phyloP scores from a whole-genome alignment of 2,888 invertebrate genomes.

The Noctua pronuba region DNA sequence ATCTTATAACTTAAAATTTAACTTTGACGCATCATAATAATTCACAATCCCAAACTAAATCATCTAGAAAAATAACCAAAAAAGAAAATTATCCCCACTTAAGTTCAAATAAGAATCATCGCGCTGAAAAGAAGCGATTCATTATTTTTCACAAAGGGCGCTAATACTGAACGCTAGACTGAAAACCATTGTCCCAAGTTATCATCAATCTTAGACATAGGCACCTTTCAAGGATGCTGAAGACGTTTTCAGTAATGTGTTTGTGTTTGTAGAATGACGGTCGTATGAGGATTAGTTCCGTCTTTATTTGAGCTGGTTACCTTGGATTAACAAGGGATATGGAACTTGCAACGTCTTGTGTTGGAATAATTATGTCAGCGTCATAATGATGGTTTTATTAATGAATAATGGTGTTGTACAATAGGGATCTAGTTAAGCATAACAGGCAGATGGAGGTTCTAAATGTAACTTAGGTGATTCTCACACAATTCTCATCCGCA shows the following conservation, averaged over 20 bases:
- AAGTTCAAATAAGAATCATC: conserved; percentile 15
- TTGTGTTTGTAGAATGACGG: conserved; percentile 3
- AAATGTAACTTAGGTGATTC: background rate
- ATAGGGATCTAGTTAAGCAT: too few relatives aligned
- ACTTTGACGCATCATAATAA: background rate
- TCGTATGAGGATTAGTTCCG: conserved; percentile 18
- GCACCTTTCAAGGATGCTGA: conserved; percentile 31
- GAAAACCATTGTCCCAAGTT: conserved; percentile 15
- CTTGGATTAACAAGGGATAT: background rate
- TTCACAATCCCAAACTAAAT: background rate
- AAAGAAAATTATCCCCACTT: conserved; percentile 2
- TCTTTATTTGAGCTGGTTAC: background rate
- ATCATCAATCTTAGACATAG: conserved; percentile 41
- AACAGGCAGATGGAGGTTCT: background rate
- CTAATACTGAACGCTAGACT: conserved; percentile 27
- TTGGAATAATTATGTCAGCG: background rate
- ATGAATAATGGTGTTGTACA: background rate
- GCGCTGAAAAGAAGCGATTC: conserved; percentile 32
- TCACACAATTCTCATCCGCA: background rate
- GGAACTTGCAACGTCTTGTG: background rate
- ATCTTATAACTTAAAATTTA: too few relatives aligned
- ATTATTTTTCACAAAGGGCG: conserved; percentile 40
- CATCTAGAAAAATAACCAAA: background rate
- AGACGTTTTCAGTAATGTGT: conserved; percentile 32
- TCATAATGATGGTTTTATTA: background rate